Percentiles rank a stretch among this genome's conserved stretches.
Evolutionary conservation across 2,888 invertebrate genomes (phyloP).

Genomic region (Cheilosia scutellata): DNA sequence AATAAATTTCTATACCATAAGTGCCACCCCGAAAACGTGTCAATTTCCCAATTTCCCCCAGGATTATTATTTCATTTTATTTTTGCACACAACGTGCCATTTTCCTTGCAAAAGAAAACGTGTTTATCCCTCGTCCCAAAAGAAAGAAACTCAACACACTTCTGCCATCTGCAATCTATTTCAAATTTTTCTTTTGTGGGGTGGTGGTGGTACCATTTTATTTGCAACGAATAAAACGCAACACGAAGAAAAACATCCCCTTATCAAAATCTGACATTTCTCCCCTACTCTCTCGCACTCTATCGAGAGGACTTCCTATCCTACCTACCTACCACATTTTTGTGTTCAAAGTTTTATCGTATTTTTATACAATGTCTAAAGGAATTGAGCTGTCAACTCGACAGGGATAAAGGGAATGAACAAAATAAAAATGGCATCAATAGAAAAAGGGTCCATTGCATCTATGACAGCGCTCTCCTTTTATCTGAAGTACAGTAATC

Average conservation of each 20-base stretch:
- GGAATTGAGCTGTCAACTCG: slow-evolving; percentile 73
- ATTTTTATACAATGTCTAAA: slow-evolving; percentile 50
- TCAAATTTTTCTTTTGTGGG: slow-evolving; percentile 18
- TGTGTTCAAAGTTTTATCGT: slow-evolving; percentile 61
- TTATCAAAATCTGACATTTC: slow-evolving; percentile 73
- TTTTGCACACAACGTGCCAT: slow-evolving; percentile 64
- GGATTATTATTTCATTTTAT: slow-evolving; percentile 39
- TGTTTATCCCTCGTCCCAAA: slow-evolving; percentile 40
- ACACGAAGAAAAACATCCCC: slow-evolving; percentile 67
- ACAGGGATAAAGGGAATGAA: slow-evolving; percentile 52
- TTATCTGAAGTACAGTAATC: slow-evolving; percentile 30
- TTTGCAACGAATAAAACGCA: slow-evolving; percentile 65
- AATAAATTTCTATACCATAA: background rate
- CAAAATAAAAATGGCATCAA: slow-evolving; percentile 56
- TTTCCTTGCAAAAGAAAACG: slow-evolving; percentile 38
- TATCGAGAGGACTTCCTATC: background rate
- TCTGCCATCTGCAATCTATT: slow-evolving; percentile 63
- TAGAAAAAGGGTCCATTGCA: slow-evolving; percentile 59
- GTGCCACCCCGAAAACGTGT: slow-evolving; percentile 53
- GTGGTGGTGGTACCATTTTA: slow-evolving; percentile 59
- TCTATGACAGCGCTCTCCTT: slow-evolving; percentile 19
- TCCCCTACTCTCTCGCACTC: slow-evolving; percentile 29
- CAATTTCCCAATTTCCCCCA: slow-evolving; percentile 45
- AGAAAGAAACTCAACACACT: slow-evolving; percentile 16
- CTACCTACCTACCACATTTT: slow-evolving; percentile 12